A percentile compares a stretch with the other conserved stretches of the same genome.
These are phyloP conservation scores for Smutsia temminckii DNA, from an alignment of 2,797 vertebrate genomes.

Conservation along the genomic window DNA sequence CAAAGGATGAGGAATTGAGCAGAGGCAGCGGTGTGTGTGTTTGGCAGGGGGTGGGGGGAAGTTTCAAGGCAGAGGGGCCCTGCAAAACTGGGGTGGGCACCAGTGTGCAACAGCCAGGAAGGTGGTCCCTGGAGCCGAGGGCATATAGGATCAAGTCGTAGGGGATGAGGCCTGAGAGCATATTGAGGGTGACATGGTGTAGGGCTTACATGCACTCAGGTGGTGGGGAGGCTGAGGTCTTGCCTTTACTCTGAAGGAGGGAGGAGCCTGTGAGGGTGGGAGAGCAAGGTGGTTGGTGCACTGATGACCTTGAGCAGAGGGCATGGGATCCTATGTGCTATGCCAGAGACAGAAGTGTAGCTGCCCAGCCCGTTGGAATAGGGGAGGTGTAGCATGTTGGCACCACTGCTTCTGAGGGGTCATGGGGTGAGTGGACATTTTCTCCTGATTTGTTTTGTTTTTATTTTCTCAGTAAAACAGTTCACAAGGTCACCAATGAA, in stretches of 20 bases:
- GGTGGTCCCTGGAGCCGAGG: fast-evolving
- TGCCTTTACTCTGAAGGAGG: not conserved
- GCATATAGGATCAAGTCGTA: fast-evolving
- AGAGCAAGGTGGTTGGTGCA: not conserved
- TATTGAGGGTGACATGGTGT: fast-evolving
- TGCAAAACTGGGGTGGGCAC: no score
- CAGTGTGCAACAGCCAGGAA: no score
- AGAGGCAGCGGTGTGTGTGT: no score
- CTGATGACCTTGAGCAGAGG: no score
- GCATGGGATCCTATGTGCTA: fast-evolving
- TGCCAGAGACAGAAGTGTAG: not conserved
- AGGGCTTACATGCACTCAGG: no score
- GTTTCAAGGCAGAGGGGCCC: not conserved
- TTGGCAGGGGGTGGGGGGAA: no score
- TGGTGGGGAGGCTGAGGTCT: no score
- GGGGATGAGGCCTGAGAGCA: not conserved
- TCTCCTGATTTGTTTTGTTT: not conserved
- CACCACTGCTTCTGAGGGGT: not conserved
- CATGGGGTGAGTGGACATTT: not conserved
- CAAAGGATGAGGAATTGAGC: not conserved
- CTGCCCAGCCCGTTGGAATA: not conserved
- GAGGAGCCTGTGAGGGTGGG: not conserved
- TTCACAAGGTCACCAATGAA: not conserved
- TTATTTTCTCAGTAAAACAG: not conserved
- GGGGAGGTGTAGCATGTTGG: fast-evolving